phyloP scores from a whole-genome alignment of 2,113 vertebrate species.

The Charadrius vociferus region DNA sequence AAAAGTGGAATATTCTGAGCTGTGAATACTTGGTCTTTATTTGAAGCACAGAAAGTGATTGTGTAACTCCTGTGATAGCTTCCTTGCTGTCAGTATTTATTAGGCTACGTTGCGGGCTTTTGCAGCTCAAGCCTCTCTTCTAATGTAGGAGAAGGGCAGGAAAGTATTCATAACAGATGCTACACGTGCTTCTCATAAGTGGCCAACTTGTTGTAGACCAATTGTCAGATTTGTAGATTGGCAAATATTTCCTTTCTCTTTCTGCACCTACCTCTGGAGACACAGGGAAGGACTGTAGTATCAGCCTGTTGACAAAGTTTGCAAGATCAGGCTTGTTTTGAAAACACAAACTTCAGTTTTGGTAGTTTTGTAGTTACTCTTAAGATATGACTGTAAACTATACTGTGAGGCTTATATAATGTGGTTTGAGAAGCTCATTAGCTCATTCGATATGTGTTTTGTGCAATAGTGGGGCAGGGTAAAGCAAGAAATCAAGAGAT shows the following conservation, averaged over 20 bases:
- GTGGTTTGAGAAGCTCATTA: background rate
- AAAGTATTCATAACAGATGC: background rate
- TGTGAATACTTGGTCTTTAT: background rate
- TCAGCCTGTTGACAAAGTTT: background rate
- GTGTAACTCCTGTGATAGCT: background rate
- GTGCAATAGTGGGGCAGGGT: too few species aligned
- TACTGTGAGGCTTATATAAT: background rate
- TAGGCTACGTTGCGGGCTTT: background rate
- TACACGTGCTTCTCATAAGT: background rate
- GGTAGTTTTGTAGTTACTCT: background rate
- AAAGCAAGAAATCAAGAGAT: too few species aligned
- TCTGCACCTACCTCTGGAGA: background rate
- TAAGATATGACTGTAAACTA: background rate
- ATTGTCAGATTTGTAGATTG: background rate
- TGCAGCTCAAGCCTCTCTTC: background rate
- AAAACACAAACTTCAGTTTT: background rate
- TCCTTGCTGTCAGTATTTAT: background rate
- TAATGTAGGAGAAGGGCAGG: background rate
- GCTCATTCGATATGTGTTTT: rapidly evolving
- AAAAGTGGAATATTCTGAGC: background rate
- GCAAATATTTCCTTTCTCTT: background rate
- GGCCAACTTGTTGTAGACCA: background rate
- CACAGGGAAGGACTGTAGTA: background rate
- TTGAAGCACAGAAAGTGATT: background rate
- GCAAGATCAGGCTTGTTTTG: background rate